Evolutionary conservation across 2,113 vertebrate genomes (phyloP).

Genomic region (Paradisaea rubra): DNA sequence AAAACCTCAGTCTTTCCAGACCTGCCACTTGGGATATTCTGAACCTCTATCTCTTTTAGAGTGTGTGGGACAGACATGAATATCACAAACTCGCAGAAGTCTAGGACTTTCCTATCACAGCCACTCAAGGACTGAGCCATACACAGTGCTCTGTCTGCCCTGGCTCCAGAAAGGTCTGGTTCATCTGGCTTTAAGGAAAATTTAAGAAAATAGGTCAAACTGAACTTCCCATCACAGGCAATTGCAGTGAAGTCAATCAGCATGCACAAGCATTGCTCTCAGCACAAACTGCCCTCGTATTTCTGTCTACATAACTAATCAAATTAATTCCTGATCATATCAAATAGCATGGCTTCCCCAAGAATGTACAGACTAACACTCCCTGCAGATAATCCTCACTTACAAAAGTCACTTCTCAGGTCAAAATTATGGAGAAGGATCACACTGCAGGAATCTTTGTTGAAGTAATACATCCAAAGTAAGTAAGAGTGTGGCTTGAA

Average conservation of each 20-base stretch:
- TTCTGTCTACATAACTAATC: slow-evolving; percentile 37
- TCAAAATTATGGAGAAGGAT: not conserved
- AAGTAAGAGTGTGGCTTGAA: not conserved
- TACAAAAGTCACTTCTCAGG: not conserved
- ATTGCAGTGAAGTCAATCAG: slow-evolving; percentile 20
- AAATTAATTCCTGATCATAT: slow-evolving; percentile 23
- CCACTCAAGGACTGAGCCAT: not conserved
- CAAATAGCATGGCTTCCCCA: not conserved
- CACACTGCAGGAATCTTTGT: not conserved
- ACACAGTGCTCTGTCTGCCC: not conserved
- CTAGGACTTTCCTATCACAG: not conserved
- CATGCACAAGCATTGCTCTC: not conserved
- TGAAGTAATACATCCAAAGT: not conserved
- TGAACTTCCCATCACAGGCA: slow-evolving; percentile 6
- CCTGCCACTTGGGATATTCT: not conserved
- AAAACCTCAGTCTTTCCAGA: not conserved
- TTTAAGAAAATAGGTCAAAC: slow-evolving; percentile 47
- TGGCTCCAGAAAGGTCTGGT: not conserved
- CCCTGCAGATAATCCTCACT: not conserved
- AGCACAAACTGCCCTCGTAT: not conserved
- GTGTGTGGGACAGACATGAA: not conserved
- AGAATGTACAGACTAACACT: not conserved
- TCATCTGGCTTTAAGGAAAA: slow-evolving; percentile 35
- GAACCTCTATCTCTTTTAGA: not conserved
- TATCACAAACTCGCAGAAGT: not conserved